Percentiles rank a stretch among this genome's conserved stretches.
These are phyloP conservation scores for Cynoglossus semilaevis DNA, from an alignment of 2,113 vertebrate species.

Conservation along the genomic window DNA sequence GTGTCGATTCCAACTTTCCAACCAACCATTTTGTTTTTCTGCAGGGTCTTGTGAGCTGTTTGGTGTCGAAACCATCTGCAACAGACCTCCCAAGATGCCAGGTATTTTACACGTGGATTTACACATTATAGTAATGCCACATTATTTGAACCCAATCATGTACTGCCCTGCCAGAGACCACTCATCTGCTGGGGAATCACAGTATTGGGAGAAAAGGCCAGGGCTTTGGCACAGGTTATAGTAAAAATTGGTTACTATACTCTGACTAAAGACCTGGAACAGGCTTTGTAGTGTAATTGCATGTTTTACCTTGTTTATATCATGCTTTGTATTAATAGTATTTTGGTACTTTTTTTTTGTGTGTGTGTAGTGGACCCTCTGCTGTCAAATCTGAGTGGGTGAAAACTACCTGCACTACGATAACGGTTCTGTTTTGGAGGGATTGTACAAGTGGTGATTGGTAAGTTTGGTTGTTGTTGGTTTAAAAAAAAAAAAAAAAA, in stretches of 20 bases:
- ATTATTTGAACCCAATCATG: slow-evolving; percentile 59
- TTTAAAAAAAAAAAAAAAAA: too few species aligned
- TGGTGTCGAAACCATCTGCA: too few species aligned
- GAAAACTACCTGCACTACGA: background rate
- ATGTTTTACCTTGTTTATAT: accelerated
- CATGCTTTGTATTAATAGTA: background rate
- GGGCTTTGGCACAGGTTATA: slow-evolving; percentile 76
- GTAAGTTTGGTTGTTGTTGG: too few species aligned
- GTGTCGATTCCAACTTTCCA: too few species aligned
- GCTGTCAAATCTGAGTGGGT: background rate
- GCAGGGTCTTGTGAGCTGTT: too few species aligned
- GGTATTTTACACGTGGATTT: background rate
- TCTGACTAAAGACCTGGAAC: slow-evolving; percentile 78
- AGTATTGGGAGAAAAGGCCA: slow-evolving; percentile 70
- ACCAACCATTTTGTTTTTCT: too few species aligned
- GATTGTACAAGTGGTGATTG: too few species aligned
- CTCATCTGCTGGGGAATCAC: slow-evolving; percentile 65
- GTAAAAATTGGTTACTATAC: slow-evolving; percentile 46
- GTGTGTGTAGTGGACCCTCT: background rate
- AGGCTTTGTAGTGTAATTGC: background rate
- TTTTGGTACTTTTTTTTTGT: background rate
- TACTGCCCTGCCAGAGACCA: slow-evolving; percentile 70
- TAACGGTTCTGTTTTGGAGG: too few species aligned
- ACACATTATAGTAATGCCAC: background rate
- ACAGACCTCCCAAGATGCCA: too few species aligned